These are phyloP conservation scores for Platichthys stellatus DNA, from an alignment of 2,113 vertebrate genomes.

Conservation along the genomic window DNA sequence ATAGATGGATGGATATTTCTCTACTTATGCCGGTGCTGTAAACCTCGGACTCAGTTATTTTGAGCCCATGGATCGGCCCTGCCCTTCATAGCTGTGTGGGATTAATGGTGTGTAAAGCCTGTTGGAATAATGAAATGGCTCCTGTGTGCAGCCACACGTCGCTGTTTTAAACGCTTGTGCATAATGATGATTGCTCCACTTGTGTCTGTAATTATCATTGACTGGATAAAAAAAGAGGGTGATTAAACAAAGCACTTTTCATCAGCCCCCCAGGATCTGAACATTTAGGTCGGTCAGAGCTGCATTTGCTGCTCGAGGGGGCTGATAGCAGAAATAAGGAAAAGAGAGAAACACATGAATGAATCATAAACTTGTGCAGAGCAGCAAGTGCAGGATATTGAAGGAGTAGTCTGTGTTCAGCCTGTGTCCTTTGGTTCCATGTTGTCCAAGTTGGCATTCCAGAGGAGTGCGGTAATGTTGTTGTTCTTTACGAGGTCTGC, in stretches of 20 bases:
- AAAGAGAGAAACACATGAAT: conserved; percentile 7
- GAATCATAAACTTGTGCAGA: conserved; percentile 11
- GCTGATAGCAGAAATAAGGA: conserved; percentile 26
- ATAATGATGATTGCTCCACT: conserved; percentile 70
- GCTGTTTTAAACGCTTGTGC: conserved; percentile 51
- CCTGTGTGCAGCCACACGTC: conserved; percentile 43
- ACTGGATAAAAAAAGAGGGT: conserved; percentile 56
- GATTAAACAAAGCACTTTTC: conserved; percentile 76
- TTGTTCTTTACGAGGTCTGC: conserved; percentile 79
- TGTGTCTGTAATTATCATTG: conserved; percentile 63
- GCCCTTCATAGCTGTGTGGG: conserved; percentile 30
- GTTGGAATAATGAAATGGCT: conserved; percentile 69
- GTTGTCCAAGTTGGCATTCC: conserved; percentile 81
- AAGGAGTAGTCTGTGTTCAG: conserved; percentile 37
- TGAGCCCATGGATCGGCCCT: conserved; percentile 6
- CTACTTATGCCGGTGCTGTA: background rate
- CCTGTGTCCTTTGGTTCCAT: conserved; percentile 65
- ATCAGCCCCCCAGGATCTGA: conserved; percentile 62
- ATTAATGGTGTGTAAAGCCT: conserved; percentile 62
- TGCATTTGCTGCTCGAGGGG: conserved; percentile 9
- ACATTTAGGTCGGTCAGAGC: conserved; percentile 35
- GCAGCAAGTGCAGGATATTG: conserved; percentile 39
- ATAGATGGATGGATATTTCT: background rate
- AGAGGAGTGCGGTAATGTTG: conserved; percentile 75
- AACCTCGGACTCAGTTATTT: conserved; percentile 8